A percentile compares a stretch with the other conserved stretches of the same genome.
Conservation (phyloP, 2,113 vertebrate genomes). For the Morphnarchus princeps region DNA sequence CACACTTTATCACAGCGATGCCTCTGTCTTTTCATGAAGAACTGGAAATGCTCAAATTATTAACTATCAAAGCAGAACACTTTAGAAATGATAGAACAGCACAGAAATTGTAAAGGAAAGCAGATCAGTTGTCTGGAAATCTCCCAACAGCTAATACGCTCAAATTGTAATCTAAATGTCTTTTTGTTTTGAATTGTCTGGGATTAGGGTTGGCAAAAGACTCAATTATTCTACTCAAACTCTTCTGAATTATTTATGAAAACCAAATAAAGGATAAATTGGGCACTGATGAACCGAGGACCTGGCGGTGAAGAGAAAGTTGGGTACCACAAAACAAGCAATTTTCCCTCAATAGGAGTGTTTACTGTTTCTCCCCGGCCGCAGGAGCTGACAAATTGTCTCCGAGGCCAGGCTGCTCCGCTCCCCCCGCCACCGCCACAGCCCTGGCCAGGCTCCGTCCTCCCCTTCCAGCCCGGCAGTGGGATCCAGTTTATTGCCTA, state of each 20-base stretch:
- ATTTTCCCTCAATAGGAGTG: conserved; percentile 70
- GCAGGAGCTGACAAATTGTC: conserved; percentile 65
- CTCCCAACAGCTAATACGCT: conserved; percentile 55
- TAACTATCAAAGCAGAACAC: conserved; percentile 58
- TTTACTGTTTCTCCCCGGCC: conserved; percentile 70
- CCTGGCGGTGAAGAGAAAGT: conserved; percentile 50
- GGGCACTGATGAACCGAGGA: conserved; percentile 66
- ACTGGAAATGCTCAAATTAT: conserved; percentile 64
- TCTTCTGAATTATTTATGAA: conserved; percentile 76
- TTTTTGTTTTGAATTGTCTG: conserved; percentile 70
- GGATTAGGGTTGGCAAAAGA: conserved; percentile 69
- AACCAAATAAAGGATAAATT: conserved; percentile 75
- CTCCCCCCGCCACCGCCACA: not conserved
- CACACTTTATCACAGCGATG: not conserved
- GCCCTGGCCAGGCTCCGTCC: not conserved
- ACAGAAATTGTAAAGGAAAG: conserved; percentile 50
- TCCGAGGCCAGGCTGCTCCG: conserved; percentile 62
- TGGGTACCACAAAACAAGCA: conserved; percentile 68
- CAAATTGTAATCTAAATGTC: conserved; percentile 64
- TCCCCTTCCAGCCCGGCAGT: not conserved
- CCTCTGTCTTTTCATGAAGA: conserved; percentile 30
- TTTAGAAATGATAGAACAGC: conserved; percentile 47
- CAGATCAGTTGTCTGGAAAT: conserved; percentile 57
- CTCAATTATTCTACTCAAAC: conserved; percentile 71
- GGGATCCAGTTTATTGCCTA: not conserved